A percentile compares a stretch with the other conserved stretches of the same genome.
Evolutionary conservation across 2,113 vertebrate genomes (phyloP).

Genomic region (Festucalex cinctus): DNA sequence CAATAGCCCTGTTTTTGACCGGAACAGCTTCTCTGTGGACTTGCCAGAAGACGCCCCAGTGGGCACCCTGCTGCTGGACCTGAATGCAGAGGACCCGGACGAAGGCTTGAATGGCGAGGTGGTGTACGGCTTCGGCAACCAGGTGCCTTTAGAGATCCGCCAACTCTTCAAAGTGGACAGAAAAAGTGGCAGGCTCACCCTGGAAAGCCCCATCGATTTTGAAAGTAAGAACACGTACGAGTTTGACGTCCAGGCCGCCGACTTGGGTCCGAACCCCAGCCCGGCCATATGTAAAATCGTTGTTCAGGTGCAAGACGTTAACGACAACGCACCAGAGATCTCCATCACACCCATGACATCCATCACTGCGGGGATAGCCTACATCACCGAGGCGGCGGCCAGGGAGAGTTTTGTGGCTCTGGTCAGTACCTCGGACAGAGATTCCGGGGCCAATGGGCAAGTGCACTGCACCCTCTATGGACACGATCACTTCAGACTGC

Average conservation of each 20-base stretch:
- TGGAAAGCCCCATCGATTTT: slow-evolving; percentile 85
- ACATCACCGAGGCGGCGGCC: slow-evolving; percentile 82
- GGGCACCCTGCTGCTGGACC: slow-evolving; percentile 82
- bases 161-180: slow-evolving; percentile 87
- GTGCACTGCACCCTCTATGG: slow-evolving; percentile 90
- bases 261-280: slow-evolving; percentile 84
- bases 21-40: slow-evolving; percentile 82
- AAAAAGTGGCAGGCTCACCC: slow-evolving; percentile 81
- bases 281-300: slow-evolving; percentile 86
- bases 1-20: slow-evolving; percentile 89
- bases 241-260: slow-evolving; percentile 88
- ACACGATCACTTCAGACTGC: slow-evolving; percentile 88
- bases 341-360: slow-evolving; percentile 88
- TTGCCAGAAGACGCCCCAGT: slow-evolving; percentile 84
- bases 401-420: slow-evolving; percentile 92
- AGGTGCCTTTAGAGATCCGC: slow-evolving; percentile 81
- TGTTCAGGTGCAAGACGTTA: slow-evolving; percentile 90
- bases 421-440: slow-evolving; percentile 90
- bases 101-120: slow-evolving; percentile 92
- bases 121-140: slow-evolving; percentile 85
- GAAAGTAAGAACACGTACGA: slow-evolving; percentile 90
- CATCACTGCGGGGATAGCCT: slow-evolving; percentile 73
- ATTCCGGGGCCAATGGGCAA: slow-evolving; percentile 87
- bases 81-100: slow-evolving; percentile 87
- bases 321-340: slow-evolving; percentile 91